Base-by-base conservation (phyloP, 53 echinoderm and acorn worm genomes). In the Echinarachnius parma region DNA sequence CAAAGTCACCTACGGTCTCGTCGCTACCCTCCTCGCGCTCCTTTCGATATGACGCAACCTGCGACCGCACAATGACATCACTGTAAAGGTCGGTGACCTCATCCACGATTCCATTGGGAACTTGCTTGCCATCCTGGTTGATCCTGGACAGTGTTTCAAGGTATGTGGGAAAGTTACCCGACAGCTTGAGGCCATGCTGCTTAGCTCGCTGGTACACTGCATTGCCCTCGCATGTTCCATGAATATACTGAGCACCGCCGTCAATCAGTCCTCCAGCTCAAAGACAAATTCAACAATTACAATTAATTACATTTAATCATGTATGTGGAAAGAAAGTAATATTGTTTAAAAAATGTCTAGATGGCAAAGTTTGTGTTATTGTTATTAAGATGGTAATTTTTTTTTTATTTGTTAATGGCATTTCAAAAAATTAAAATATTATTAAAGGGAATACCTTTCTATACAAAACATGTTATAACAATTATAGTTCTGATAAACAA, bases 201-300 rank as follows among this genome's bases (percentile, higher is more conserved):
- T 24, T 37, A 27, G 74, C 74, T 0, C 74, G 74, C 1, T 72
- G 42, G 57, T 72, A 72, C 1, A 72, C 74, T 13, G 74, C 34
- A 29, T 72, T 72, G 42, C 74, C 74, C 27, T 72, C 74, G n/a
- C 55, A 56, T n/a, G n/a, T n/a, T 36, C 74, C 74, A 19, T 72
- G 74, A 16, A 72, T 56, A 44, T 25, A 72, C 74, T 72, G 74
- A 11, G 74, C 74, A 26, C 74, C 74, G 2, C n/a, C 55, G 18
- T 72, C 74, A 31, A 72, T 23, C 5, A 72, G 22, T 5, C 57
- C 57, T n/a, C n/a, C 58, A 72, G 36, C 74, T 72, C 39, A 3
- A 31, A 62, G 7, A 25, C 27, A 60, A 3, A 60, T 1, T 31
- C 13, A 2, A 34, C 26, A 26, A 9, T 25, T 57, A 26, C 28